Conservation (phyloP, 2,113 vertebrate genomes). For the Phylloscopus trochilus region DNA sequence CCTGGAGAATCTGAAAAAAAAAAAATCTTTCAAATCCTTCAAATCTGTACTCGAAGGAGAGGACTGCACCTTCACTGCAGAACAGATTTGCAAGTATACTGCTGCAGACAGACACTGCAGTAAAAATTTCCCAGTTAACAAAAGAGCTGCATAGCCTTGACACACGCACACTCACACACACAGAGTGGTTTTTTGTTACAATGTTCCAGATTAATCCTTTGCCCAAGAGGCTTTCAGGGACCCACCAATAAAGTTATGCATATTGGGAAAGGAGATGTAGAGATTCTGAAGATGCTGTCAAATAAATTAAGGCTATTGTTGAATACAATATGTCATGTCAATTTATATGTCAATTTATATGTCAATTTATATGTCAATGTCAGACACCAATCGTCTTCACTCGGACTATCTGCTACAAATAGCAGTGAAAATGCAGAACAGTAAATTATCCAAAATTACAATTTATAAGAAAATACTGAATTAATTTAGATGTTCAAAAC, state of each 20-base stretch:
- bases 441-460: constrained; percentile 28
- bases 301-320: constrained; percentile 16
- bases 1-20: neutral
- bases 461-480: neutral
- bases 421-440: neutral
- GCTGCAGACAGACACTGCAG: constrained; percentile 39
- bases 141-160: constrained; percentile 21
- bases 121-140: constrained; percentile 46
- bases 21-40: neutral
- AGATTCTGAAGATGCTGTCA: constrained; percentile 34
- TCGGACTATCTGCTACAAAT: neutral
- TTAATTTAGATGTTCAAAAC: constrained; percentile 5
- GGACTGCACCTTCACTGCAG: constrained; percentile 12
- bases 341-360: constrained; percentile 20
- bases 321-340: too few species aligned
- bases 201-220: constrained; percentile 44
- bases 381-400: neutral
- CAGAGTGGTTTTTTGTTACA: neutral
- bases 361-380: constrained; percentile 17
- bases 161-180: neutral
- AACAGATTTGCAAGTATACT: constrained; percentile 23
- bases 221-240: neutral
- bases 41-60: constrained; percentile 8
- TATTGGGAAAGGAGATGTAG: constrained; percentile 32
- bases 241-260: constrained; percentile 11